Percentiles rank a stretch among this genome's conserved stretches.
phyloP scores from a whole-genome alignment of 2,113 vertebrate genomes.

The Paraplagusia blochii region DNA sequence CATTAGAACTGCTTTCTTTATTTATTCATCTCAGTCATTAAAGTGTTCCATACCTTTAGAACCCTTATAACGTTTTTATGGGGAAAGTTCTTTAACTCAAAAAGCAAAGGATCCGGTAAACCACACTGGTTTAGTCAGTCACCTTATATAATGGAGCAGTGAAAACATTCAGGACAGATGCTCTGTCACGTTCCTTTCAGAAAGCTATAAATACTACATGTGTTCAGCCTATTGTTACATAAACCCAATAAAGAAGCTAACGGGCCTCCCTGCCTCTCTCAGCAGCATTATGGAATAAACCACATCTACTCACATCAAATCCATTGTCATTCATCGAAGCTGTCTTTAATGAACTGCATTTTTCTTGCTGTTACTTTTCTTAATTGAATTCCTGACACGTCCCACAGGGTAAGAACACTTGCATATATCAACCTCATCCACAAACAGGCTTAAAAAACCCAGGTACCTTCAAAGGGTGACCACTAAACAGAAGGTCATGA shows the following conservation, averaged over 20 bases:
- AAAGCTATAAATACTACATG: no score
- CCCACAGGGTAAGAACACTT: neutral
- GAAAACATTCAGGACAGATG: no score
- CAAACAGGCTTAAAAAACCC: constrained; percentile 1
- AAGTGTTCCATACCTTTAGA: no score
- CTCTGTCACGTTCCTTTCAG: no score
- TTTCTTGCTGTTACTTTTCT: neutral
- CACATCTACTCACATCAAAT: neutral
- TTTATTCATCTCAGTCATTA: no score
- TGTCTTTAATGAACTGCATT: neutral
- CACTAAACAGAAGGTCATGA: constrained; percentile 27
- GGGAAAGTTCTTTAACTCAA: no score
- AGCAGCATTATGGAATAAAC: no score
- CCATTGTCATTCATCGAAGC: neutral
- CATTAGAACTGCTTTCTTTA: no score
- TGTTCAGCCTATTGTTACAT: neutral
- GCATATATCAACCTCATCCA: neutral
- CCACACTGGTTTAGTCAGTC: no score
- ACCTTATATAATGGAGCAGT: no score
- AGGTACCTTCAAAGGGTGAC: constrained; percentile 33
- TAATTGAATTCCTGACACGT: neutral
- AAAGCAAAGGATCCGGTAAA: no score
- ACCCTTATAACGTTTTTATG: no score
- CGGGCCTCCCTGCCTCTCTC: neutral
- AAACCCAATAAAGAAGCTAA: neutral